Evolutionary conservation across 2,797 vertebrate genomes (phyloP).

Genomic region (Tenualosa thibaudeaui): DNA sequence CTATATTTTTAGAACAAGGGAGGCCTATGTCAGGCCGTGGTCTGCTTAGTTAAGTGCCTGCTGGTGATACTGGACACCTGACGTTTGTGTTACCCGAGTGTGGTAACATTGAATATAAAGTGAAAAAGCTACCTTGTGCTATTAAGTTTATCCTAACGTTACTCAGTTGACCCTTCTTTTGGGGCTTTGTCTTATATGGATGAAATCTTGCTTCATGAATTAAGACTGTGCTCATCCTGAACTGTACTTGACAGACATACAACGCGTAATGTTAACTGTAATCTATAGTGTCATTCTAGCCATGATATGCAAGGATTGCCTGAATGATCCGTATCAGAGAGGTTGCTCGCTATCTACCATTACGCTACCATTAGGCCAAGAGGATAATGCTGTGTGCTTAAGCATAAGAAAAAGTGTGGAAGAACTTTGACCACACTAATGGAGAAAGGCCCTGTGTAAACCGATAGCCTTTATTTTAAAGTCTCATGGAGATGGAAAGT

Average conservation of each 20-base stretch:
- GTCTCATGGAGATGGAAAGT: background rate
- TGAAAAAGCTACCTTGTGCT: background rate
- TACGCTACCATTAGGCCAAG: background rate
- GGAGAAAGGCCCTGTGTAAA: background rate
- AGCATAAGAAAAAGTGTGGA: background rate
- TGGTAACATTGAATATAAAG: background rate
- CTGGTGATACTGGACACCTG: conserved; percentile 9
- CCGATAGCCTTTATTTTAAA: background rate
- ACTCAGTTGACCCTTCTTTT: background rate
- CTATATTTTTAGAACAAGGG: background rate
- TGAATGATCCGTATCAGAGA: background rate
- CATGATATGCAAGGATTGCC: background rate
- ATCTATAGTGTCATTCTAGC: no score
- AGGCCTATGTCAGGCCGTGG: background rate
- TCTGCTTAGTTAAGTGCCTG: background rate
- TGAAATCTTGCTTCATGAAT: no score
- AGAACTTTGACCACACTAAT: background rate
- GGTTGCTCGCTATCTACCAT: background rate
- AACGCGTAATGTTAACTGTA: no score
- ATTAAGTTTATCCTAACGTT: background rate
- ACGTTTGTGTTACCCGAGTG: background rate
- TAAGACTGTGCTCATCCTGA: background rate
- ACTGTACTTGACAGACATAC: background rate
- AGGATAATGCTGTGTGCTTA: background rate
- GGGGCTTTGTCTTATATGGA: background rate